Conservation (phyloP, 2,888 invertebrate species). For the Thecophora atra region DNA sequence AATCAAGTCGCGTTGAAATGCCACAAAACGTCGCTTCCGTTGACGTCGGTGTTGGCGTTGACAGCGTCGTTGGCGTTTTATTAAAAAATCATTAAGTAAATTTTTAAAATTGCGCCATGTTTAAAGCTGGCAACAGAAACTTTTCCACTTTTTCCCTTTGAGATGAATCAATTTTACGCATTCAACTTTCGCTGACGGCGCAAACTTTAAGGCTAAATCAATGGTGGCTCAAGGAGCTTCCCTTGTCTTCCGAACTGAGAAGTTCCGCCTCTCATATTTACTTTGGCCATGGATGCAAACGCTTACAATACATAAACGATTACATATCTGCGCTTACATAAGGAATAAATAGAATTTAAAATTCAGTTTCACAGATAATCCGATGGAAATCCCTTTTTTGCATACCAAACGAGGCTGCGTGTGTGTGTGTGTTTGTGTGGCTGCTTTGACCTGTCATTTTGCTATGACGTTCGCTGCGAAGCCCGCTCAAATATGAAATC, state of each 20-base stretch:
- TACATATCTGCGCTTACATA: background rate
- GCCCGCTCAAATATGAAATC: constrained; percentile 60
- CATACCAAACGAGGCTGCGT: background rate
- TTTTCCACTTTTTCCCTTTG: background rate
- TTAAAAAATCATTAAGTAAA: constrained; percentile 33
- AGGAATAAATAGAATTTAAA: constrained; percentile 19
- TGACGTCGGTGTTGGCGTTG: background rate
- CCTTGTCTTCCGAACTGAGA: constrained; percentile 12
- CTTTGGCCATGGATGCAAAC: background rate
- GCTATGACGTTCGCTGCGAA: constrained; percentile 23
- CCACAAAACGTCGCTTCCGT: background rate
- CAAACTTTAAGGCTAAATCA: constrained; percentile 27
- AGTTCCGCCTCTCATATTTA: constrained; percentile 22
- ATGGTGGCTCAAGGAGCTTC: constrained; percentile 14
- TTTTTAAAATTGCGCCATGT: background rate
- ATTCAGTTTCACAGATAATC: constrained; percentile 28
- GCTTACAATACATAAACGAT: background rate
- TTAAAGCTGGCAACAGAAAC: background rate
- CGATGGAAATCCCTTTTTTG: constrained; percentile 18
- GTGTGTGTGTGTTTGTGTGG: constrained; percentile 16
- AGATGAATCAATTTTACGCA: background rate
- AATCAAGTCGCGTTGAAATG: background rate
- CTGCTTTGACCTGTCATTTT: constrained; percentile 28
- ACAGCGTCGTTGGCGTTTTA: constrained; percentile 18
- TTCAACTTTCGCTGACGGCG: constrained; percentile 12